Percentiles rank a stretch among this genome's conserved stretches.
phyloP scores from a whole-genome alignment of 2,888 invertebrate species.

The Xanthorhoe spadicearia region DNA sequence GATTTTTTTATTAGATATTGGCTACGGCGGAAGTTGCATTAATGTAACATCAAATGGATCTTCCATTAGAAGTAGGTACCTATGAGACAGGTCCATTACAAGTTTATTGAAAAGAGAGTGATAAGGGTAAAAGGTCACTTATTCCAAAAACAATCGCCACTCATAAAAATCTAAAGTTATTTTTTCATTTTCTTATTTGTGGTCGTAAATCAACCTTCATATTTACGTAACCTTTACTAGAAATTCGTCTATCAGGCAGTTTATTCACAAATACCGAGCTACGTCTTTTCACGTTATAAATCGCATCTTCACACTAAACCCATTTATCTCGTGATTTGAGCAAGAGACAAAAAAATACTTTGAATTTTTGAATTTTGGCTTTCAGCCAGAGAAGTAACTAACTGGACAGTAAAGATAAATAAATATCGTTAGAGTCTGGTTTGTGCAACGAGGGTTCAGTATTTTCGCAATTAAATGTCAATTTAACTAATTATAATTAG shows the following conservation, averaged over 20 bases:
- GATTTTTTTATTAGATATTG: conserved; percentile 28
- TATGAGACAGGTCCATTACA: conserved; percentile 18
- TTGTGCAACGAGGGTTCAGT: not conserved
- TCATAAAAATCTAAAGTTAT: not conserved
- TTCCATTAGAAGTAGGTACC: conserved; percentile 30
- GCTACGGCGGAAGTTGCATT: conserved; percentile 30
- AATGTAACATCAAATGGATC: conserved; percentile 19
- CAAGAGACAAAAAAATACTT: conserved; percentile 23
- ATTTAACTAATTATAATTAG: no score
- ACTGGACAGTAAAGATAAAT: conserved; percentile 1
- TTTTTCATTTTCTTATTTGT: no score
- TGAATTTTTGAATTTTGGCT: conserved; percentile 24
- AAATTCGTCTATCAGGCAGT: no score
- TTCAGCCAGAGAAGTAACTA: conserved; percentile 26
- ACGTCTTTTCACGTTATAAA: not conserved
- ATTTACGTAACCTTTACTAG: not conserved
- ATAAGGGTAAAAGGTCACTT: not conserved
- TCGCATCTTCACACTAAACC: not conserved
- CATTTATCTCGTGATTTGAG: not conserved
- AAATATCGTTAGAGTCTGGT: not conserved
- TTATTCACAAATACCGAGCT: not conserved
- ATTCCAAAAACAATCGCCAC: not conserved
- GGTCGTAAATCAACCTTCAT: not conserved
- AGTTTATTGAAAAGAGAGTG: conserved; percentile 18
- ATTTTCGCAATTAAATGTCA: no score